These are phyloP conservation scores for Muricea muricata DNA, from an alignment of 92 coral and sea anemone genomes.

Conservation along the genomic window DNA sequence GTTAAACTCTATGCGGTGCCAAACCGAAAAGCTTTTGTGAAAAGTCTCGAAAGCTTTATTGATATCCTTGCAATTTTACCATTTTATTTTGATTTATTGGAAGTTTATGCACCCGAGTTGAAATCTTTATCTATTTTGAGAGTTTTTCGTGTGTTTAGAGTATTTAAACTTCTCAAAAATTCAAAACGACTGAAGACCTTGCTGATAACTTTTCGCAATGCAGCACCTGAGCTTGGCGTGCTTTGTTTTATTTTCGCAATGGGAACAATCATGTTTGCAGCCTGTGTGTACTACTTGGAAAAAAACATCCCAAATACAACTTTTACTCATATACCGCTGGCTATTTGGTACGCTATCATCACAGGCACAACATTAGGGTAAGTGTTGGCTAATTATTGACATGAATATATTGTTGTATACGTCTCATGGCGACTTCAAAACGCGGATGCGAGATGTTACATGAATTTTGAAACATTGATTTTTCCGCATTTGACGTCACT, in stretches of 20 bases:
- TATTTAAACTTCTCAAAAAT: conserved; percentile 86
- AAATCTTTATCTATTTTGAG: conserved; percentile 77
- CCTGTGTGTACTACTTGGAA: conserved; percentile 91
- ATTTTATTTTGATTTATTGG: conserved; percentile 78
- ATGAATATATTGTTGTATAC: too few relatives aligned
- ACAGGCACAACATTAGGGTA: conserved; percentile 97
- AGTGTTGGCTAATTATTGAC: conserved; percentile 26
- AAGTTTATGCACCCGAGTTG: conserved; percentile 59
- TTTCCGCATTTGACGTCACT: too few relatives aligned
- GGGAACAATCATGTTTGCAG: conserved; percentile 93
- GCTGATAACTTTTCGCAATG: conserved; percentile 85
- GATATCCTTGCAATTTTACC: conserved; percentile 92
- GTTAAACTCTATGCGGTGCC: conserved; percentile 86
- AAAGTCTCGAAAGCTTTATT: conserved; percentile 82
- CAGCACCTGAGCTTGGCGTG: conserved; percentile 94
- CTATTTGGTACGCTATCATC: conserved; percentile 98
- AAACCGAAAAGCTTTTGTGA: conserved; percentile 74
- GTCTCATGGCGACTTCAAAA: too few relatives aligned
- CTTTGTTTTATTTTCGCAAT: conserved; percentile 86
- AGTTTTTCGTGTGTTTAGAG: conserved; percentile 73
- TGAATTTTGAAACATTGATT: too few relatives aligned
- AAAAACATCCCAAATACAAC: conserved; percentile 78
- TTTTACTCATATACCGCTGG: conserved; percentile 82
- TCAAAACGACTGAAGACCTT: conserved; percentile 81
- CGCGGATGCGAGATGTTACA: too few relatives aligned